A percentile compares a stretch with the other conserved stretches of the same genome.
phyloP scores from a whole-genome alignment of 30 jellyfish, hydroid and myxozoan species.

The Hydractinia echinata region DNA sequence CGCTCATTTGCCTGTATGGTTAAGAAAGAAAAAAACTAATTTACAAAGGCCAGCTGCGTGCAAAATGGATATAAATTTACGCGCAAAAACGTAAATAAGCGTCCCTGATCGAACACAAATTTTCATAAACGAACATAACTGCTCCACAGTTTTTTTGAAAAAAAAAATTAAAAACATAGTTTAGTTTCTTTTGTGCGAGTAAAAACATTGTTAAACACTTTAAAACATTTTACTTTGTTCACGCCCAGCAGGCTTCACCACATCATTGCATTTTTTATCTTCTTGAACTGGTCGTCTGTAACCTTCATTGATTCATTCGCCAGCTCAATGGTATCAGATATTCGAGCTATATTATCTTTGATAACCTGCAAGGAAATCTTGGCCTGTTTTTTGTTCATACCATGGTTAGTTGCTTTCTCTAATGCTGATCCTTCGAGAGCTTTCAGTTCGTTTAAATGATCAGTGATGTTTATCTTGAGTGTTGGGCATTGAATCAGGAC shows the following conservation, averaged over 20 bases:
- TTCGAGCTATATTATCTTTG: conserved; percentile 39
- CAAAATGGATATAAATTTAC: too few species aligned
- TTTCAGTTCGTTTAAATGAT: conserved; percentile 37
- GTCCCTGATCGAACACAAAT: too few species aligned
- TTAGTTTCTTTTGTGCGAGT: too few species aligned
- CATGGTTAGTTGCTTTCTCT: conserved; percentile 47
- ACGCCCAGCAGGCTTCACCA: conserved; percentile 29
- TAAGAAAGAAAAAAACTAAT: too few species aligned
- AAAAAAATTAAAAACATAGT: too few species aligned
- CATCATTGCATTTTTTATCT: conserved; percentile 74
- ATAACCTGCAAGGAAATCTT: conserved; percentile 26
- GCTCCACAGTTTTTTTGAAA: too few species aligned
- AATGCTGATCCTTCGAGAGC: conserved; percentile 9
- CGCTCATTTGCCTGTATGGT: too few species aligned
- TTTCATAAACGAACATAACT: too few species aligned
- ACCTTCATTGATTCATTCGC: conserved; percentile 83
- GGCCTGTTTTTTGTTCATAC: conserved; percentile 54
- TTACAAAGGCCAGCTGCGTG: too few species aligned
- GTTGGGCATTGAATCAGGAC: conserved; percentile 73
- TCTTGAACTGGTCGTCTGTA: conserved; percentile 59
- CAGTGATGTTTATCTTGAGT: conserved; percentile 47
- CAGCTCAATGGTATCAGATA: conserved; percentile 57
- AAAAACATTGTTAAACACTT: background rate
- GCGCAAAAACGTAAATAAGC: too few species aligned
- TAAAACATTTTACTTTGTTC: background rate